Evolutionary conservation across 2,797 vertebrate species (phyloP), one percentile per base, ranked within the genome.

Genomic region (Eutrigla gurnardus): DNA sequence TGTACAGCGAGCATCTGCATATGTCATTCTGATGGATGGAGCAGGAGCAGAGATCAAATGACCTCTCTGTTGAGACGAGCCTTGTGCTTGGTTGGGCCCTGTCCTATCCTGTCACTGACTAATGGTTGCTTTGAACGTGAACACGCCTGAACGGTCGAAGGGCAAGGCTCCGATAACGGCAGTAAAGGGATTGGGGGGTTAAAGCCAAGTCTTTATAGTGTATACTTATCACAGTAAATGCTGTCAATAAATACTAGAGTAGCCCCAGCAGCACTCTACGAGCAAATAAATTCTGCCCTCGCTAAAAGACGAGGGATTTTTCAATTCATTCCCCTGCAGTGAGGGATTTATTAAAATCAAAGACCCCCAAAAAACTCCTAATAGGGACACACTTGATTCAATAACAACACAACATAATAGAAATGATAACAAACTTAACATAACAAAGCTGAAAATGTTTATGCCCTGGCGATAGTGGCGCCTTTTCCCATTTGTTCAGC

Each of bases 21-120:
- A 71, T 73, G 85, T 88, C 88, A 63, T 4, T 42, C 50, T 92
- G 91, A 94, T 79, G 83, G 79, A 93, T 92, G 83, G 71, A 47
- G 25, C 1, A 0, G 37, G 65, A 78, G 81, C 78, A 63, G 46
- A 81, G 85, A 90, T 87, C 73, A 40, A 89, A 72, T 58, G 77
- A 81, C 83, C 81, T 81, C 64, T 7, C 46, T 76, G 72, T 80
- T 85, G 32, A 42, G 83, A 89, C 80, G 80, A 86, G 81, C 47
- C 71, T 35, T n/a, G 78, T 59, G 85, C 76, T 61, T 72, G 66
- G 75, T 64, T 39, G 40, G 74, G 66, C 69, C 59, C 65, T 6
- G 33, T 70, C 57, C 49, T 77, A 83, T 84, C 92, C 49, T 77
- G 84, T 84, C 92, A 75, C 77, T 88, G 90, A 91, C 70, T 52